A percentile compares a stretch with the other conserved stretches of the same genome.
Conservation (phyloP, 2,797 vertebrate species). For the Lophius americanus region DNA sequence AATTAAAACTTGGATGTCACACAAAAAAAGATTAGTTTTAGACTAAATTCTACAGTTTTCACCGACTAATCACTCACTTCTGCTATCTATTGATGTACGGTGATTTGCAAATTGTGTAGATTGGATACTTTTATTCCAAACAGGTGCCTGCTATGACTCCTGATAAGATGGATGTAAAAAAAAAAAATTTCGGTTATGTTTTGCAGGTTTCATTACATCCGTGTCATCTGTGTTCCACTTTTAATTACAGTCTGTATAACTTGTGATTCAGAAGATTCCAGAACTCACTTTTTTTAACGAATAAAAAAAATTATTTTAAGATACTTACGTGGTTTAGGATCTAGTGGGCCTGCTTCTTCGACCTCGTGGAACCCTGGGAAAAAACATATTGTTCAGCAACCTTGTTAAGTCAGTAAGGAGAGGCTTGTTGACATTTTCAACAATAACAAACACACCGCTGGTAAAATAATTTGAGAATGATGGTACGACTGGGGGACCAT, state of each 20-base stretch:
- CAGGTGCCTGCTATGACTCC: background rate
- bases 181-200: too few relatives aligned
- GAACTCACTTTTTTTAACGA: too few relatives aligned
- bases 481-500: background rate
- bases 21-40: background rate
- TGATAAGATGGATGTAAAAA: background rate
- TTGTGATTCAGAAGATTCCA: too few relatives aligned
- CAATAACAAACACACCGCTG: background rate
- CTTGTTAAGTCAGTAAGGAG: background rate
- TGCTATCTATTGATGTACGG: too few relatives aligned
- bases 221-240: background rate
- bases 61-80: too few relatives aligned
- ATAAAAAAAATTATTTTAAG: background rate
- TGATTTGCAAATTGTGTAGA: too few relatives aligned
- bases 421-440: background rate
- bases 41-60: background rate
- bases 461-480: background rate
- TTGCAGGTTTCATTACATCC: too few relatives aligned
- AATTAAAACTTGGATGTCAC: too few relatives aligned
- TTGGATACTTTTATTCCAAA: background rate
- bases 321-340: constrained; percentile 80
- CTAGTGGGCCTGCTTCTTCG: constrained; percentile 61
- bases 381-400: constrained; percentile 24
- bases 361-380: constrained; percentile 78
- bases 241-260: too few relatives aligned